Evolutionary conservation across 2,888 invertebrate genomes (phyloP).

Genomic region (Acronicta alni): DNA sequence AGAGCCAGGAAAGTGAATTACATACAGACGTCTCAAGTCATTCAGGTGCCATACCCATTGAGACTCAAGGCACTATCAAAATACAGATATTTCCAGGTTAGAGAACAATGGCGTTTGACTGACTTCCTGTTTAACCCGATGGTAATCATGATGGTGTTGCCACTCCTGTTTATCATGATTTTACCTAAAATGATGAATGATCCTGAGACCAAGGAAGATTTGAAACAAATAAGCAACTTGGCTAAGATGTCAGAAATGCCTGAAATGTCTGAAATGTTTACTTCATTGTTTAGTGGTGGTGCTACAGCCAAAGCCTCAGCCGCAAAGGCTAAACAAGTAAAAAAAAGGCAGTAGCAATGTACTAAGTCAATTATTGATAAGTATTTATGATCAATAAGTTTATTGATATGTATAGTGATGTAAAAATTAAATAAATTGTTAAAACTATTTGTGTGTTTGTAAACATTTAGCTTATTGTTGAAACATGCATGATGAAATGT

Average conservation of each 20-base stretch:
- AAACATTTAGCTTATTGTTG: slow-evolving; percentile 31
- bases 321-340: slow-evolving; percentile 83
- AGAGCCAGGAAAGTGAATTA: slow-evolving; percentile 98
- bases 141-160: slow-evolving; percentile 99
- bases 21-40: slow-evolving; percentile 96
- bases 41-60: slow-evolving; percentile 97
- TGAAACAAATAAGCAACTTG: slow-evolving; percentile 96
- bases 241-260: slow-evolving; percentile 96
- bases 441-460: slow-evolving; percentile 40
- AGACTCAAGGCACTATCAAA: slow-evolving; percentile 95
- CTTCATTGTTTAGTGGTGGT: slow-evolving; percentile 94
- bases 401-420: slow-evolving; percentile 60
- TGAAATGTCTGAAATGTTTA: slow-evolving; percentile 98
- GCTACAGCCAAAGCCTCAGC: slow-evolving; percentile 82
- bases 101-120: slow-evolving; percentile 99
- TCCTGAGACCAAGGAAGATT: slow-evolving; percentile 98
- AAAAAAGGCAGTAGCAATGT: slow-evolving; percentile 79
- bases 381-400: slow-evolving; percentile 66
- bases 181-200: slow-evolving; percentile 99
- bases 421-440: slow-evolving; percentile 56
- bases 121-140: slow-evolving; percentile 99
- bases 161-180: slow-evolving; percentile 96
- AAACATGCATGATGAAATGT: not conserved
- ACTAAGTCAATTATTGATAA: slow-evolving; percentile 52
- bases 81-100: slow-evolving; percentile 96